Evolutionary conservation across 1,140 invertebrate species (phyloP), one percentile per base, ranked within the genome.

Genomic region (Drosophila nigromelanica): DNA sequence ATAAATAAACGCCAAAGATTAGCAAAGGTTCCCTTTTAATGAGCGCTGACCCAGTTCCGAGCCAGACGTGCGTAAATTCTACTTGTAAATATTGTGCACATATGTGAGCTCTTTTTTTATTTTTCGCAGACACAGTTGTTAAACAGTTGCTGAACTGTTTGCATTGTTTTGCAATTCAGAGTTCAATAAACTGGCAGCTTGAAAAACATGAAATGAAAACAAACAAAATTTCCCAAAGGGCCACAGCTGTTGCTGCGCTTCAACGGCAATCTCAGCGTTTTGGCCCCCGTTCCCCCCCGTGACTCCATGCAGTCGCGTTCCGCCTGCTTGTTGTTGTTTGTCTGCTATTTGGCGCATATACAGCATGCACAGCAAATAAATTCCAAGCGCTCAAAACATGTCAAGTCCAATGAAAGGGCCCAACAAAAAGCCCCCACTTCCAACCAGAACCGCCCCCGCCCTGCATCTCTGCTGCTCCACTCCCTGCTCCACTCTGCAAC

Each of bases 371-470:
- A 77, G 61, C 76, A 85, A 78, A 86, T 86, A 78, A 78, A 78
- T 78, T 86, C 82, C 82, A 58, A 63, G 61, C 56, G 72, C 35
- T 76, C 82, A 87, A 81, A 86, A 86, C 82, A 89, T 89, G 79
- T 83, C 79, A 89, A 74, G 74, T 72, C 79, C 79, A 89, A 87
- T 76, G 54, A 64, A 69, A 76, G 61, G 50, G 61, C 37, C 18
- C 55, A 63, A 67, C 47, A 59, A 48, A 61, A 76, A 62, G 37
- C 33, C 35, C 12, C 52, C 30, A 30, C 48, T 3, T 12, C 30
- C 47, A 21, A n/a, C 10, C 27, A 27, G 27, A 27, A 35, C 35
- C 12, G 14, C 33, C 5, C 43, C 67, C 43, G 40, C 2, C 42
- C 40, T 30, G 61, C 59, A 21, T 14, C 43, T 39, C 45, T 50